These are phyloP conservation scores for Tetrax tetrax DNA, from an alignment of 2,113 vertebrate species.

Conservation along the genomic window DNA sequence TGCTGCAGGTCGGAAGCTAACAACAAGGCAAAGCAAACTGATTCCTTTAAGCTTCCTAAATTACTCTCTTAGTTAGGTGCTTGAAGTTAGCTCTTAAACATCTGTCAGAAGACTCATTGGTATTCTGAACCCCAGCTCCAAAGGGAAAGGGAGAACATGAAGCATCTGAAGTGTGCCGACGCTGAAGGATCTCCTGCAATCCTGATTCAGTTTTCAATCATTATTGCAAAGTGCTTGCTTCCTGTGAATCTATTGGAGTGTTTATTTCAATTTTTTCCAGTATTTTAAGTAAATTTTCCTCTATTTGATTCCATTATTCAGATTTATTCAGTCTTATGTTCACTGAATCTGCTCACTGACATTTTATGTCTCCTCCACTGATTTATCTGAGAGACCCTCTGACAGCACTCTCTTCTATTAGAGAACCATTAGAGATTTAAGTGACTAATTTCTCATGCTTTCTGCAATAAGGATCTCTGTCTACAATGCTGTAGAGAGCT, in stretches of 20 bases:
- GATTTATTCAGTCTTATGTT: background rate
- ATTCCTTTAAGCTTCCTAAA: background rate
- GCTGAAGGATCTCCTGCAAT: background rate
- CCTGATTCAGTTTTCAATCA: background rate
- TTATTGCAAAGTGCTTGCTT: background rate
- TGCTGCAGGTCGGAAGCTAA: background rate
- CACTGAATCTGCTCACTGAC: background rate
- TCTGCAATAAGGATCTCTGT: background rate
- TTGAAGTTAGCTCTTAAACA: background rate
- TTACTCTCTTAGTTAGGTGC: background rate
- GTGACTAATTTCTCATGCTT: background rate
- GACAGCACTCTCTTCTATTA: background rate
- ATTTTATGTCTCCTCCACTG: background rate
- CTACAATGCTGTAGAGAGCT: background rate
- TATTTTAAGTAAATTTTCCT: background rate
- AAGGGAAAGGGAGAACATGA: background rate
- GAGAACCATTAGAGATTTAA: background rate
- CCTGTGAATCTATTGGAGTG: background rate
- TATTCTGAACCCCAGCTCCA: background rate
- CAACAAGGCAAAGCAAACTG: background rate
- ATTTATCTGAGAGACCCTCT: background rate
- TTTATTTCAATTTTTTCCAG: background rate
- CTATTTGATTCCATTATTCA: background rate
- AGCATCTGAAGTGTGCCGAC: background rate
- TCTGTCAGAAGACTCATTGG: background rate